These are phyloP conservation scores for Marcusenius ussheri DNA, from an alignment of 2,113 vertebrate species.

Conservation along the genomic window DNA sequence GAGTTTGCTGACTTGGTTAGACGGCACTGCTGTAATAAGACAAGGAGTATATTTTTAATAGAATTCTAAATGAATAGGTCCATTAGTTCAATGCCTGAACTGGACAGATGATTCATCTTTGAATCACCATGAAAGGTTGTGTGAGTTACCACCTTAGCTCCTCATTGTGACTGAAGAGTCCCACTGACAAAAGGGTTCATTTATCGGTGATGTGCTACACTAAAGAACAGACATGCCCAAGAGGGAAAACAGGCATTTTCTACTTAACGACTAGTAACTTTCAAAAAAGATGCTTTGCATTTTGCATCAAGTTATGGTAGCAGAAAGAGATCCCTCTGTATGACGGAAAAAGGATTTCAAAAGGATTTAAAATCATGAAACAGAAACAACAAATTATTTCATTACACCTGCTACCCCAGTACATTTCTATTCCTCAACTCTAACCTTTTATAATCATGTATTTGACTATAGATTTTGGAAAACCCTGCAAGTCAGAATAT, in stretches of 20 bases:
- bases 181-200: not conserved
- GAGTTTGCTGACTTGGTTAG: not conserved
- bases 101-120: not conserved
- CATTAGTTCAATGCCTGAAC: not conserved
- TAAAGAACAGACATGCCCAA: not conserved
- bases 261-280: not conserved
- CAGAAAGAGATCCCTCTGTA: not conserved
- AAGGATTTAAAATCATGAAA: not conserved
- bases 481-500: not conserved
- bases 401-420: not conserved
- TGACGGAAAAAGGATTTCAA: not conserved
- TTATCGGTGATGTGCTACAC: not conserved
- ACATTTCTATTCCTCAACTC: not conserved
- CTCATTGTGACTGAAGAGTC: not conserved
- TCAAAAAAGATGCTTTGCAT: not conserved
- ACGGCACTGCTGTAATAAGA: not conserved
- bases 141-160: not conserved
- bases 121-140: not conserved
- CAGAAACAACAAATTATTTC: not conserved
- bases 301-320: not conserved
- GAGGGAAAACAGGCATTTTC: not conserved
- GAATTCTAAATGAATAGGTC: not conserved
- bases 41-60: not conserved
- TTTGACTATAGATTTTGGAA: not conserved
- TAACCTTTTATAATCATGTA: not conserved